Conservation (phyloP, 2,113 vertebrate genomes). For the Piprites chloris region DNA sequence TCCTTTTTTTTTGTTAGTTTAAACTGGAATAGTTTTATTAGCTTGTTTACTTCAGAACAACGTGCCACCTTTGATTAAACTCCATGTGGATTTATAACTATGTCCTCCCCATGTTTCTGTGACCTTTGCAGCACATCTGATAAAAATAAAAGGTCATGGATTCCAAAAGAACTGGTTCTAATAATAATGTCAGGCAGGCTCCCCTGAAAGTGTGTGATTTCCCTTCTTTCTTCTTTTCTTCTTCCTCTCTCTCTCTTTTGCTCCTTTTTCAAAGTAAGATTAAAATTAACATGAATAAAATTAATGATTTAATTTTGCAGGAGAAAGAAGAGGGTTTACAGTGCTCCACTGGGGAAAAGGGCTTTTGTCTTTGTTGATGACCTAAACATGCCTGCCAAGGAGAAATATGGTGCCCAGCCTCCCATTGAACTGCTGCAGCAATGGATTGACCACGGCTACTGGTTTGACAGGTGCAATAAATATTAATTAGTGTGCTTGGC, state of each 20-base stretch:
- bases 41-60: slow-evolving; percentile 71
- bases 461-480: slow-evolving; percentile 87
- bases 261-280: slow-evolving; percentile 64
- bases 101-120: slow-evolving; percentile 65
- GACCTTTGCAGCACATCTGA: slow-evolving; percentile 78
- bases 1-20: not conserved
- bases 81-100: slow-evolving; percentile 77
- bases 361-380: slow-evolving; percentile 82
- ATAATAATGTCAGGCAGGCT: slow-evolving; percentile 69
- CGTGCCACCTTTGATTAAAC: slow-evolving; percentile 79
- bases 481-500: slow-evolving; percentile 86
- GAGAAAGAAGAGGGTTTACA: slow-evolving; percentile 69
- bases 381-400: slow-evolving; percentile 82
- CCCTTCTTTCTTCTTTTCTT: slow-evolving; percentile 13
- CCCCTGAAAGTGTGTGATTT: slow-evolving; percentile 45
- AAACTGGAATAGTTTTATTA: slow-evolving; percentile 71
- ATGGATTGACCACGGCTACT: slow-evolving; percentile 79
- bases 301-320: slow-evolving; percentile 78
- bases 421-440: slow-evolving; percentile 80
- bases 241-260: not conserved
- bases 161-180: slow-evolving; percentile 68
- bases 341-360: slow-evolving; percentile 64
- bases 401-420: slow-evolving; percentile 79
- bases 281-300: slow-evolving; percentile 76
- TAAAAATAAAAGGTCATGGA: slow-evolving; percentile 75